Evolutionary conservation across 2,888 invertebrate species (phyloP).

Genomic region (Dexiosoma caninum): DNA sequence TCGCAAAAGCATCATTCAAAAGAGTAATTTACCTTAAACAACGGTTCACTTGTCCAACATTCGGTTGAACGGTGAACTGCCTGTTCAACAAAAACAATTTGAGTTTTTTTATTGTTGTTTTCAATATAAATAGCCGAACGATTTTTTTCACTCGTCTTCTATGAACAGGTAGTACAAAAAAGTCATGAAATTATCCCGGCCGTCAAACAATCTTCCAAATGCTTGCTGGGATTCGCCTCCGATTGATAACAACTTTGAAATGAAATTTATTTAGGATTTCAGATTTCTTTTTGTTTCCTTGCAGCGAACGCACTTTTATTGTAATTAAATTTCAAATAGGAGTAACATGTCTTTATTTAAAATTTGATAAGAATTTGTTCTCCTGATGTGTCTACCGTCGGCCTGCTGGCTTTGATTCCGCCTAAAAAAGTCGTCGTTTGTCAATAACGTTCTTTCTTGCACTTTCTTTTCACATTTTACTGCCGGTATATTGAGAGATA

Average conservation of each 20-base stretch:
- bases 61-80: no score
- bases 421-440: neutral
- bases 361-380: slow-evolving; percentile 54
- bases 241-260: slow-evolving; percentile 17
- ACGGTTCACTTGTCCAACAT: no score
- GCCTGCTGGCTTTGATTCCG: slow-evolving; percentile 28
- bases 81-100: no score
- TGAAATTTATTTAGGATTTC: slow-evolving; percentile 45
- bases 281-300: neutral
- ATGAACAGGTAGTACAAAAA: no score
- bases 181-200: no score
- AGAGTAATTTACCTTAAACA: no score
- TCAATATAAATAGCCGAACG: no score
- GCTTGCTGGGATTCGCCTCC: no score
- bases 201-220: no score
- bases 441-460: neutral
- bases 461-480: neutral
- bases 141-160: no score
- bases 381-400: neutral
- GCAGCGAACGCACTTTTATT: neutral
- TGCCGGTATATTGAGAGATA: slow-evolving; percentile 28
- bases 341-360: slow-evolving; percentile 26
- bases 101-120: no score
- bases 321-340: neutral
- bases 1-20: no score